These are phyloP conservation scores for Chloroceryle aenea DNA, from an alignment of 2,113 vertebrate genomes.

Conservation along the genomic window DNA sequence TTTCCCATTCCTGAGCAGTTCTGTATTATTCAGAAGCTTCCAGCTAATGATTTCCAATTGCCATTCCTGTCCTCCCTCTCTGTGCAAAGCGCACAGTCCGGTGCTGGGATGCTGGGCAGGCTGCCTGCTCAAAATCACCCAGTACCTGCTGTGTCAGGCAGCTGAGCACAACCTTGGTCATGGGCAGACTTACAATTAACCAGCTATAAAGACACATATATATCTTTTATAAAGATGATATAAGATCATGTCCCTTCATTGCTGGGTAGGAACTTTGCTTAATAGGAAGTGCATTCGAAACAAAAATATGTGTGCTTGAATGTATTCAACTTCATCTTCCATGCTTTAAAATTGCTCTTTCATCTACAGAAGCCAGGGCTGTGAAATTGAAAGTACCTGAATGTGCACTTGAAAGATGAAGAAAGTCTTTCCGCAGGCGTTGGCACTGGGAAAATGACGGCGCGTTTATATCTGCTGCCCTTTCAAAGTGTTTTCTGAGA, in stretches of 20 bases:
- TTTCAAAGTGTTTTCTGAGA: constrained; percentile 40
- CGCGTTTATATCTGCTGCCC: neutral
- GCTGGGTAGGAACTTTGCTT: neutral
- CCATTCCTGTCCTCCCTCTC: neutral
- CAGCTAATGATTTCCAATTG: neutral
- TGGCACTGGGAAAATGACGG: constrained; percentile 20
- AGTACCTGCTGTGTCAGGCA: neutral
- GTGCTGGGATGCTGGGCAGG: neutral
- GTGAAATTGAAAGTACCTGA: constrained; percentile 33
- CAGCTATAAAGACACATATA: neutral
- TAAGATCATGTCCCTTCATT: neutral
- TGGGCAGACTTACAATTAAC: neutral
- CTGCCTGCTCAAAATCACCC: neutral
- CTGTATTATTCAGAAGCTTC: neutral
- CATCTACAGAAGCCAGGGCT: neutral
- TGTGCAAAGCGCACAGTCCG: neutral
- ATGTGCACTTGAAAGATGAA: neutral
- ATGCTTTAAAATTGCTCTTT: neutral
- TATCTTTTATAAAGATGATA: neutral
- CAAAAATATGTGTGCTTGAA: neutral
- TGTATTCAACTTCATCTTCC: neutral
- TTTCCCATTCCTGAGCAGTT: neutral
- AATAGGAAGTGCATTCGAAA: neutral
- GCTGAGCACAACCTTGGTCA: neutral
- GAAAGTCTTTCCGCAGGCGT: neutral